Conservation (phyloP, 1,140 invertebrate species). For the Listronotus bonariensis region DNA sequence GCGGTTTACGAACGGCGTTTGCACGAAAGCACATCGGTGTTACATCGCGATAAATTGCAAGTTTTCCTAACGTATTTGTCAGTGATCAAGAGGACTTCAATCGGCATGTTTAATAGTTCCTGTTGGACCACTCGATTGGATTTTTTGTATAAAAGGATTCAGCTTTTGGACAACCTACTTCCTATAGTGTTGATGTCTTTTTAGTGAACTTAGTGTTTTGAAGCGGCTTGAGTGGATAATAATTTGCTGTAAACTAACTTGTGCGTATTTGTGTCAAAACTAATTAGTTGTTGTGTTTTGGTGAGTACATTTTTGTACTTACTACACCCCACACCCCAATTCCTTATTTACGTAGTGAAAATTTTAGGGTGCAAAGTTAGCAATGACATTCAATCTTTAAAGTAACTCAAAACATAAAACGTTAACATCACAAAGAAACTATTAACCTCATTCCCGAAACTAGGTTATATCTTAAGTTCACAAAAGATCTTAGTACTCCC, state of each 20-base stretch:
- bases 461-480: too few relatives aligned
- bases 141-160: conserved; percentile 4
- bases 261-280: neutral
- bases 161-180: neutral
- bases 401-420: too few relatives aligned
- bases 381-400: too few relatives aligned
- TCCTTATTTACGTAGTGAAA: neutral
- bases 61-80: conserved; percentile 16
- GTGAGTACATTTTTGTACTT: conserved; percentile 18
- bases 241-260: neutral
- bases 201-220: conserved; percentile 12
- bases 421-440: too few relatives aligned
- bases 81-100: conserved; percentile 18
- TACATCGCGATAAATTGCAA: conserved; percentile 28
- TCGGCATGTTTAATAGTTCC: conserved; percentile 17
- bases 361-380: too few relatives aligned
- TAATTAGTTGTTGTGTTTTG: neutral
- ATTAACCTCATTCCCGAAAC: too few relatives aligned
- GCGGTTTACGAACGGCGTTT: conserved; percentile 11
- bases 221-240: neutral
- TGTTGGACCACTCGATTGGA: neutral
- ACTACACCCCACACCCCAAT: neutral
- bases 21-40: conserved; percentile 11
- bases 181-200: neutral
- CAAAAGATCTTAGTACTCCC: too few relatives aligned